Evolutionary conservation across 2,888 invertebrate species (phyloP).

Genomic region (Fragum fragum): DNA sequence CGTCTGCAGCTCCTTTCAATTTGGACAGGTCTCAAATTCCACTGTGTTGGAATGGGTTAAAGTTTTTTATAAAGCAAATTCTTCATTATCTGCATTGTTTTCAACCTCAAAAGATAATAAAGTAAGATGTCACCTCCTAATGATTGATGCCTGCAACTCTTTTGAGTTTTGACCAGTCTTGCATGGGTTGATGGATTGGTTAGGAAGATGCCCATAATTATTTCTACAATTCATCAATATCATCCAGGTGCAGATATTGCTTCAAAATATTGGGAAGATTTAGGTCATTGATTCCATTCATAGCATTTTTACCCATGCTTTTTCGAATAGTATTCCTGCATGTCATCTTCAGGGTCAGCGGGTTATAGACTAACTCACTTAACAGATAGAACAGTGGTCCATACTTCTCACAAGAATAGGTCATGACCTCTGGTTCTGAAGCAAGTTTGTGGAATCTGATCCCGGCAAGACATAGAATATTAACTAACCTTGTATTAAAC

Average conservation of each 20-base stretch:
- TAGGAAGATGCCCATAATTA: too few species aligned
- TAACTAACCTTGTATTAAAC: constrained; percentile 44
- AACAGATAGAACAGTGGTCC: constrained; percentile 36
- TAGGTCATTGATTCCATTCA: constrained; percentile 19
- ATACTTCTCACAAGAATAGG: constrained; percentile 22
- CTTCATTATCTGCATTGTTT: too few species aligned
- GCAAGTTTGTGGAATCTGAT: constrained; percentile 49
- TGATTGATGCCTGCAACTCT: too few species aligned
- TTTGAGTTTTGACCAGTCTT: too few species aligned
- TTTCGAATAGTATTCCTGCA: constrained; percentile 38
- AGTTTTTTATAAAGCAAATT: too few species aligned
- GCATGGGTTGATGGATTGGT: too few species aligned
- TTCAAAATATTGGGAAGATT: constrained; percentile 39
- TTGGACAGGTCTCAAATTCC: too few species aligned
- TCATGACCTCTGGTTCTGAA: constrained; percentile 42
- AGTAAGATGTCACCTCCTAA: too few species aligned
- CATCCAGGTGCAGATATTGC: constrained; percentile 26
- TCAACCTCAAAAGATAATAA: too few species aligned
- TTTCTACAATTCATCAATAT: constrained; percentile 28
- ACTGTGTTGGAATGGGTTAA: too few species aligned
- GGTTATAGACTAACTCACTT: constrained; percentile 32
- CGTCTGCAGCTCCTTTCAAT: too few species aligned
- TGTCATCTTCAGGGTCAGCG: constrained; percentile 45
- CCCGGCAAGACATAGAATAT: constrained; percentile 54
- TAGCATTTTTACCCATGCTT: constrained; percentile 20